Conservation (phyloP, 2,797 vertebrate genomes). For the Antrozous pallidus region DNA sequence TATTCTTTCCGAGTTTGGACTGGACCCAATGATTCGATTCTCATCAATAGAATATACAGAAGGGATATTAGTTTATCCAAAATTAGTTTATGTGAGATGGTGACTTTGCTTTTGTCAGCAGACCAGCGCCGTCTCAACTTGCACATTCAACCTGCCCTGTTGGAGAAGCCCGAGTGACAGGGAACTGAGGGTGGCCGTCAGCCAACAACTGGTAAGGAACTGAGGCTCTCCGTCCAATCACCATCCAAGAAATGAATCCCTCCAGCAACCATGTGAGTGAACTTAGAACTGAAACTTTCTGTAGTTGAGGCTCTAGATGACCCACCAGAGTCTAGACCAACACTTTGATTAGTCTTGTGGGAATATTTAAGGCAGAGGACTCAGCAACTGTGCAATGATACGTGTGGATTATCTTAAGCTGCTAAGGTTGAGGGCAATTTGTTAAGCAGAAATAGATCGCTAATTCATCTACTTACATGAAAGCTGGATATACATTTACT, state of each 20-base stretch:
- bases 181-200: not conserved
- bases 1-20: not conserved
- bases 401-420: not conserved
- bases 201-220: not conserved
- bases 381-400: not conserved
- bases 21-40: not conserved
- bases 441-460: not conserved
- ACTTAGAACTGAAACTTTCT: not conserved
- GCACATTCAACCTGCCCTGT: not conserved
- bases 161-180: not conserved
- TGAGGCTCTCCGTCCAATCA: not conserved
- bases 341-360: not conserved
- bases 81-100: not conserved
- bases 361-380: not conserved
- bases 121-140: not conserved
- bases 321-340: not conserved
- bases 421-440: not conserved
- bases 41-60: not conserved
- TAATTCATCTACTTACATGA: not conserved
- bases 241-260: not conserved
- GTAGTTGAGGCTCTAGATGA: not conserved
- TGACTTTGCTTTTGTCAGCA: not conserved
- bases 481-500: not conserved
- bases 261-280: not conserved
- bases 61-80: not conserved